phyloP scores from a whole-genome alignment of 2,797 vertebrate species.

The Brachyrhaphis roseni region DNA sequence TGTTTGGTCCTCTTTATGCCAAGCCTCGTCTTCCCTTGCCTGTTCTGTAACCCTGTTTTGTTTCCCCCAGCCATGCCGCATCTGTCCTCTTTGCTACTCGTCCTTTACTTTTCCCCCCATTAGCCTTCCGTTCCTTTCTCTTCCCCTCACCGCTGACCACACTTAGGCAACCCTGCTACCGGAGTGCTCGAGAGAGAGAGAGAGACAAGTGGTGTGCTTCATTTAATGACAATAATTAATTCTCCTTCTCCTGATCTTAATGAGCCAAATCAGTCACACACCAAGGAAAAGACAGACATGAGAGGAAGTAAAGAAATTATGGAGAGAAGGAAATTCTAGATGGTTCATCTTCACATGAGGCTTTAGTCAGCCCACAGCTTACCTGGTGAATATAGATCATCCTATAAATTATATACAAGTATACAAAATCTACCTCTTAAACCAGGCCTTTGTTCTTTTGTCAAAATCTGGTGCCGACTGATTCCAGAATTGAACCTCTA shows the following conservation, averaged over 20 bases:
- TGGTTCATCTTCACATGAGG: constrained; percentile 41
- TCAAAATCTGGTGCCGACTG: neutral
- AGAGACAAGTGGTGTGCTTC: constrained; percentile 60
- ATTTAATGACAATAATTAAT: constrained; percentile 83
- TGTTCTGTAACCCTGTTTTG: constrained; percentile 6
- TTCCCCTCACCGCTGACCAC: constrained; percentile 57
- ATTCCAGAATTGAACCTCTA: neutral
- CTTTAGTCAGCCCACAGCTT: constrained; percentile 28
- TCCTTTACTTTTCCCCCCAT: neutral
- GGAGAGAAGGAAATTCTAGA: constrained; percentile 50
- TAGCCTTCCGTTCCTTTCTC: constrained; percentile 29
- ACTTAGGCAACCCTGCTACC: constrained; percentile 63
- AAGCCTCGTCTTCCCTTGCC: neutral
- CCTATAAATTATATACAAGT: constrained; percentile 21
- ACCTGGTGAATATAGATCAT: constrained; percentile 36
- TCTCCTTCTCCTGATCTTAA: constrained; percentile 75
- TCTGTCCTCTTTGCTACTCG: constrained; percentile 15
- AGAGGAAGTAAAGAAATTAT: constrained; percentile 30
- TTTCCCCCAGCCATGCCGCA: constrained; percentile 11
- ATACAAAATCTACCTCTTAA: neutral
- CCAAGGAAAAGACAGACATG: constrained; percentile 23
- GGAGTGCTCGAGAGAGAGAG: constrained; percentile 24
- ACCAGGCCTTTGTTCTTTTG: neutral
- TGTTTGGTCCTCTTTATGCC: constrained; percentile 1
- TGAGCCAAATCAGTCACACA: constrained; percentile 79